phyloP scores from a whole-genome alignment of 2,113 vertebrate species.

The Sinocyclocheilus rhinocerous region DNA sequence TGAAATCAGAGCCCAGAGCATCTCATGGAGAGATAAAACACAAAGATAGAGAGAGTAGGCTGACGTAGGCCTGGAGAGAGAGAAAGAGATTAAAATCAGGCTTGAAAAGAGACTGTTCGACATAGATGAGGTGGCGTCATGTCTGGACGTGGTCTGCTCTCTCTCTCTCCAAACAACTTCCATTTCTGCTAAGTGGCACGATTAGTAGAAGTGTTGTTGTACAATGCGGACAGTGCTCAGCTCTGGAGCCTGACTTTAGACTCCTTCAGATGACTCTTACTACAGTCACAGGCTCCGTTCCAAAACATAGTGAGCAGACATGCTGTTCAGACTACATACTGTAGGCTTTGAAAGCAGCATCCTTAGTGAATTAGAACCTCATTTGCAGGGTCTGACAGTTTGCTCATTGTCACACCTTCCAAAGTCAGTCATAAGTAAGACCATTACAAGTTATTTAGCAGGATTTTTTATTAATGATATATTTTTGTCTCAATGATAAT shows the following conservation, averaged over 20 bases:
- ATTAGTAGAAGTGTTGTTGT: constrained; percentile 15
- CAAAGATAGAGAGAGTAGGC: constrained; percentile 8
- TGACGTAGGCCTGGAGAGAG: not conserved
- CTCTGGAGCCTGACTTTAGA: not conserved
- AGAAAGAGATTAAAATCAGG: constrained; percentile 19
- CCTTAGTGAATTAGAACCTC: not conserved
- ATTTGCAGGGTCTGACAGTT: not conserved
- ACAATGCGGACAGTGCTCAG: not conserved
- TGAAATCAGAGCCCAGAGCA: constrained; percentile 6
- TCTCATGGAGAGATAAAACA: not conserved
- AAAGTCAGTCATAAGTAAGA: not conserved
- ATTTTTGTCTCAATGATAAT: not conserved
- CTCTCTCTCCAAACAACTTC: not conserved
- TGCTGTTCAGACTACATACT: not conserved
- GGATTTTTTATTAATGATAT: not conserved
- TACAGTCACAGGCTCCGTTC: not conserved
- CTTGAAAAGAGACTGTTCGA: not conserved
- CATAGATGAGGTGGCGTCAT: constrained; percentile 31
- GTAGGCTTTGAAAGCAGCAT: not conserved
- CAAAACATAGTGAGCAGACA: not conserved
- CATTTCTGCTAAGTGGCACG: constrained; percentile 16
- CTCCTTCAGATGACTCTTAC: not conserved
- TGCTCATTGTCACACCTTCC: not conserved
- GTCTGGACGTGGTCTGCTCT: not conserved
- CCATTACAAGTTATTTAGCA: not conserved